Base-by-base conservation (phyloP, 2,797 vertebrate species). In the Hydrolagus colliei region DNA sequence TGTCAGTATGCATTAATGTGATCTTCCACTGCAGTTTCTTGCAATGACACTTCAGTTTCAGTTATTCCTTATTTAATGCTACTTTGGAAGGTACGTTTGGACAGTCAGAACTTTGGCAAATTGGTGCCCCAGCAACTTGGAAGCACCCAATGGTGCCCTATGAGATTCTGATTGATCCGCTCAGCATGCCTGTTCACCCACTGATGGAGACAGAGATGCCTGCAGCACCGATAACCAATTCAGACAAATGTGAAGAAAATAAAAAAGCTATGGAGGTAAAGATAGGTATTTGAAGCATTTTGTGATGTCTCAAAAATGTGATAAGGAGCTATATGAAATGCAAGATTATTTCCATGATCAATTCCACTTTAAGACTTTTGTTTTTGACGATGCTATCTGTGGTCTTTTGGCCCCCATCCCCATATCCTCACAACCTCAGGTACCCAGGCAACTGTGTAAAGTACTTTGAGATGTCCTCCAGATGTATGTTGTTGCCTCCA, bases 31-130 rank as follows among this genome's bases (percentile, higher is more conserved):
- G 41, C 6, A 52, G 6, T 52, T 52, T 52, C 27, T 71, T 52
- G 32, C 41, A 41, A 67, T 82, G 20, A n/a, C 5, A 22, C 74
- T 35, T 9, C 0, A 14, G n/a, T 27, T 22, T 63, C n/a, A 22
- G 9, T 9, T 27, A 79, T 18, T 8, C 62, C 6, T 61, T 27
- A 14, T 27, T 32, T 80, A 80, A 79, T 20, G 67, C 71, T n/a
- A 41, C 76, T 62, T 90, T 88, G 77, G 62, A 90, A 95, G 94
- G 95, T 76, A 95, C 93, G 12, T 96, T 96, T 91, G 93, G 93
- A n/a, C 94, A 96, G 88, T 77, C 86, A 5, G 91, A 91, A 22
- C 88, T 87, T 73, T 95, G 94, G 94, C 91, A 90, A 67, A 73
- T 95, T 87, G 92, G 93, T 82, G 91, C 90, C 72, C 86, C 89